Conservation (phyloP, 2,113 vertebrate genomes). For the Chaetodon auriga region DNA sequence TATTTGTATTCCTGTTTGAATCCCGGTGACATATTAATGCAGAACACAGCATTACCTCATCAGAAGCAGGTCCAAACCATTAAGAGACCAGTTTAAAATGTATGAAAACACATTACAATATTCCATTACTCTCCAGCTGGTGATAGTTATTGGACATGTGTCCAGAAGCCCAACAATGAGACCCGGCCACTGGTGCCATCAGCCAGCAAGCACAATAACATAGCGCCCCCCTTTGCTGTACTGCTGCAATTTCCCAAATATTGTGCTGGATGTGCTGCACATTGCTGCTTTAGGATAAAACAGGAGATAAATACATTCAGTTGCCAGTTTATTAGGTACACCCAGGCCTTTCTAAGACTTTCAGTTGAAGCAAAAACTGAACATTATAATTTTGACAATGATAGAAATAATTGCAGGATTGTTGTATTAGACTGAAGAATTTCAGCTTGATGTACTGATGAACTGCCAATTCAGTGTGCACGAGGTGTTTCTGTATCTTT, state of each 20-base stretch:
- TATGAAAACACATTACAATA: slow-evolving; percentile 3
- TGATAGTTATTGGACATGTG: background rate
- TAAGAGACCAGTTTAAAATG: slow-evolving; percentile 13
- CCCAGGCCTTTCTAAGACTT: too few species aligned
- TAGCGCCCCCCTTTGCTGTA: slow-evolving; percentile 2
- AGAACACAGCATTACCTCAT: slow-evolving; percentile 1
- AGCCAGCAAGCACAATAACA: background rate
- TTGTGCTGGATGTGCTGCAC: slow-evolving; percentile 22
- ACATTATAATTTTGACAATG: background rate
- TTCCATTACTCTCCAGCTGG: slow-evolving; percentile 2
- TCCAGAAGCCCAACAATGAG: background rate
- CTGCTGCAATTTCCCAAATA: background rate
- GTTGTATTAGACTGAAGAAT: background rate
- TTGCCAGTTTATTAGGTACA: background rate
- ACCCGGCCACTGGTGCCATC: background rate
- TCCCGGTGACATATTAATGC: slow-evolving; percentile 35
- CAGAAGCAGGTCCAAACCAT: slow-evolving; percentile 26
- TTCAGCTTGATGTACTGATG: background rate
- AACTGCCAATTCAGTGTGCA: background rate
- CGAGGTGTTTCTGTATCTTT: background rate
- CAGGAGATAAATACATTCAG: background rate
- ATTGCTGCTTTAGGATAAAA: slow-evolving; percentile 7
- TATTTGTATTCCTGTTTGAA: slow-evolving; percentile 32
- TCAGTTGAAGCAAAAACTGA: background rate
- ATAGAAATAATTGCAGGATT: background rate